Evolutionary conservation across 2,113 vertebrate genomes (phyloP).

Genomic region (mouse (Mus musculus)): DNA sequence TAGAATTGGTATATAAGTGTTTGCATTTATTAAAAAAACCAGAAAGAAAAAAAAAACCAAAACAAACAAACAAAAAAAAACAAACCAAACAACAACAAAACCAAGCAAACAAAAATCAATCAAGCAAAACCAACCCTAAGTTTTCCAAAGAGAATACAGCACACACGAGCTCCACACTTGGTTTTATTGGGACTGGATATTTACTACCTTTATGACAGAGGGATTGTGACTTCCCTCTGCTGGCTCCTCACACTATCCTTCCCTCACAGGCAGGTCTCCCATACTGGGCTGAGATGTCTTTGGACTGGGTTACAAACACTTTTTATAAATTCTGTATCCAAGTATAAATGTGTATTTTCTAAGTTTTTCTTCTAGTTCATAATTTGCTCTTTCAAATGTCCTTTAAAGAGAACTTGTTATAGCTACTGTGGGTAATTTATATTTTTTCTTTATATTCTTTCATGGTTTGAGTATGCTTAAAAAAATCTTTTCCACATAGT

Average conservation of each 20-base stretch:
- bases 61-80: not conserved
- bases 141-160: not conserved
- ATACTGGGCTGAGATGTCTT: not conserved
- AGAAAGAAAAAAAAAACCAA: not conserved
- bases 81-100: not conserved
- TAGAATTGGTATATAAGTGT: not conserved
- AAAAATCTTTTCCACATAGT: not conserved
- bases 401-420: not conserved
- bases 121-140: not conserved
- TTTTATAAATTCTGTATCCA: not conserved
- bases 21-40: not conserved
- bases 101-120: not conserved
- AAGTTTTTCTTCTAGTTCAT: not conserved
- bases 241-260: not conserved
- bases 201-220: not conserved
- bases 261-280: not conserved
- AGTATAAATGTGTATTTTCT: not conserved
- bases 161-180: not conserved
- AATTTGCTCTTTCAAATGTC: conserved; percentile 34
- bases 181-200: not conserved
- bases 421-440: not conserved
- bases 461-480: not conserved
- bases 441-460: not conserved
- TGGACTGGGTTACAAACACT: not conserved
- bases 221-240: not conserved